These are phyloP conservation scores for Helostoma temminkii DNA, from an alignment of 2,797 vertebrate species.

Conservation along the genomic window DNA sequence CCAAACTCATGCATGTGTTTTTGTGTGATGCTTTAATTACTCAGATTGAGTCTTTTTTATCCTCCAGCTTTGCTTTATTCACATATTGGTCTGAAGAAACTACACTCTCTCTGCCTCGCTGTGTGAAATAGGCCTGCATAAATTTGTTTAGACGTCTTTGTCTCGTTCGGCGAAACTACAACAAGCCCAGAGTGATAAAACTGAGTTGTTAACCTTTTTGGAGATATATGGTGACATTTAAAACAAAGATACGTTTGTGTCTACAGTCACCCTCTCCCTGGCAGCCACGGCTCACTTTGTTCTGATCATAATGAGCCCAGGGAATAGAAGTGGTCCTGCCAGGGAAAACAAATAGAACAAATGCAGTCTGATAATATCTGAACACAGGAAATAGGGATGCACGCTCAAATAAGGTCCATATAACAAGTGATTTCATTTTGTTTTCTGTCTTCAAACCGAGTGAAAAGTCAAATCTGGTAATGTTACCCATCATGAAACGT, in stretches of 20 bases:
- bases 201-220: slow-evolving; percentile 30
- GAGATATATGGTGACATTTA: slow-evolving; percentile 35
- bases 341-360: slow-evolving; percentile 9
- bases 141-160: slow-evolving; percentile 1
- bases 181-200: slow-evolving; percentile 10
- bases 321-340: slow-evolving; percentile 31
- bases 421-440: slow-evolving; percentile 12
- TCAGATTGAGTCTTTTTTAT: too few relatives aligned
- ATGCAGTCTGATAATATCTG: slow-evolving; percentile 12
- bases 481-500: slow-evolving; percentile 6
- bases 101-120: too few relatives aligned
- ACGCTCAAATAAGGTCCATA: background rate
- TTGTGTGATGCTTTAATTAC: background rate
- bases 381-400: slow-evolving; percentile 25
- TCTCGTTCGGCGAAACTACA: background rate
- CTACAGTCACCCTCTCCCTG: slow-evolving; percentile 1
- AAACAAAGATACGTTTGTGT: slow-evolving; percentile 28
- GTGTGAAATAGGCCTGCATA: background rate
- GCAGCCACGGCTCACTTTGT: slow-evolving; percentile 40
- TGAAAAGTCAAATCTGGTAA: background rate
- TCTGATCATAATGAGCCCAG: slow-evolving; percentile 42
- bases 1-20: background rate
- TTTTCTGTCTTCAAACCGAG: slow-evolving; percentile 8
- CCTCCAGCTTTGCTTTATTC: background rate
- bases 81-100: background rate